Evolutionary conservation across 2,797 vertebrate species (phyloP).

Genomic region (Arrhamphus sclerolepis): DNA sequence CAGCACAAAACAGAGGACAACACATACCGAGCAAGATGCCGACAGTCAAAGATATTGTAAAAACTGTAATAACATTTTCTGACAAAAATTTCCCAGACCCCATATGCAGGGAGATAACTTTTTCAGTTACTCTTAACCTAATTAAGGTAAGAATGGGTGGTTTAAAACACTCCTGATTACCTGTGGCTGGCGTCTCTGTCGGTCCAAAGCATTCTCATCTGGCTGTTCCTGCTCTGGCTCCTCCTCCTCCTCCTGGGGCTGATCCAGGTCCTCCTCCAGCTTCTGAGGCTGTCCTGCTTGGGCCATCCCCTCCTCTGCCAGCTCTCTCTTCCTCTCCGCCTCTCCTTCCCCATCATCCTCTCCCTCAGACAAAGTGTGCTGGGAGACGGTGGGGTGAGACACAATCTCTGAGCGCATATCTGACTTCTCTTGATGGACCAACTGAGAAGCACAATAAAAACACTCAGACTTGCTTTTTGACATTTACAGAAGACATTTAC

Average conservation of each 20-base stretch:
- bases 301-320: conserved; percentile 94
- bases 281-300: conserved; percentile 90
- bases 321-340: conserved; percentile 84
- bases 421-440: conserved; percentile 44
- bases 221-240: conserved; percentile 62
- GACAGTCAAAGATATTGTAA: too few relatives aligned
- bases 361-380: conserved; percentile 41
- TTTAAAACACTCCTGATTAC: conserved; percentile 52
- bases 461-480: background rate
- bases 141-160: background rate
- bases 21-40: too few relatives aligned
- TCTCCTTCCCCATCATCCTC: conserved; percentile 71
- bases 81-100: background rate
- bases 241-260: conserved; percentile 77
- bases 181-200: conserved; percentile 62
- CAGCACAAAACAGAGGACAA: too few relatives aligned
- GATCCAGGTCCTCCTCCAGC: conserved; percentile 89
- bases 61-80: too few relatives aligned
- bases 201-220: conserved; percentile 78
- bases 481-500: background rate
- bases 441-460: conserved; percentile 25
- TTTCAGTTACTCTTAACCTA: background rate
- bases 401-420: conserved; percentile 23
- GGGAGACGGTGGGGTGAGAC: conserved; percentile 32
- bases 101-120: background rate